Conservation (phyloP, 1,140 invertebrate genomes). For the Apis florea region DNA sequence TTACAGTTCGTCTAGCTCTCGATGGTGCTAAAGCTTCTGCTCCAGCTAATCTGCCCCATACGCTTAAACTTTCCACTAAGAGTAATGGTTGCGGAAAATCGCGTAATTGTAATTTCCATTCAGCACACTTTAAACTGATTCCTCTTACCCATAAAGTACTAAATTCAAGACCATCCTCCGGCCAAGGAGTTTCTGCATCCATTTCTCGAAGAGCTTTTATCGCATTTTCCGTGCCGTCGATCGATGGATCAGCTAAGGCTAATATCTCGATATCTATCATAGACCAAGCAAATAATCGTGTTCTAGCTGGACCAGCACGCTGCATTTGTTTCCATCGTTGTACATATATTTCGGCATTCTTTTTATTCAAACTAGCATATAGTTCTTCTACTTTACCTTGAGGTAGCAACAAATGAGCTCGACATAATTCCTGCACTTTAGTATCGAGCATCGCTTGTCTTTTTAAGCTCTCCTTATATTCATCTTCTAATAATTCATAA, state of each 20-base stretch:
- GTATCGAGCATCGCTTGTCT: slow-evolving; percentile 94
- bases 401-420: slow-evolving; percentile 90
- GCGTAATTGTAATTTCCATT: slow-evolving; percentile 94
- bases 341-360: slow-evolving; percentile 97
- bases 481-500: slow-evolving; percentile 97
- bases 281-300: slow-evolving; percentile 90
- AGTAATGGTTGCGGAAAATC: slow-evolving; percentile 97
- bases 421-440: slow-evolving; percentile 90
- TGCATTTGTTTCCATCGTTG: slow-evolving; percentile 93
- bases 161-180: slow-evolving; percentile 94
- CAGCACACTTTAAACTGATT: slow-evolving; percentile 89
- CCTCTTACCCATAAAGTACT: slow-evolving; percentile 95
- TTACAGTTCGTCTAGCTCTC: slow-evolving; percentile 87
- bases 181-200: slow-evolving; percentile 93
- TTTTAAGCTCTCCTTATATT: slow-evolving; percentile 97
- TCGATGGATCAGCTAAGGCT: slow-evolving; percentile 91
- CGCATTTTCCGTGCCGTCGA: slow-evolving; percentile 91
- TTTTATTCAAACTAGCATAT: slow-evolving; percentile 90
- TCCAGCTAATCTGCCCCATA: slow-evolving; percentile 94
- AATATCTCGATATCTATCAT: slow-evolving; percentile 90
- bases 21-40: slow-evolving; percentile 92
- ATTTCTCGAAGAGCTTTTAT: slow-evolving; percentile 88
- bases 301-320: slow-evolving; percentile 85
- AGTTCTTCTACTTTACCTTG: slow-evolving; percentile 94
- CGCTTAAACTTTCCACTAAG: slow-evolving; percentile 89